Percentiles rank a stretch among this genome's conserved stretches.
Conservation (phyloP, 2,888 invertebrate genomes). For the Erebia epiphron region DNA sequence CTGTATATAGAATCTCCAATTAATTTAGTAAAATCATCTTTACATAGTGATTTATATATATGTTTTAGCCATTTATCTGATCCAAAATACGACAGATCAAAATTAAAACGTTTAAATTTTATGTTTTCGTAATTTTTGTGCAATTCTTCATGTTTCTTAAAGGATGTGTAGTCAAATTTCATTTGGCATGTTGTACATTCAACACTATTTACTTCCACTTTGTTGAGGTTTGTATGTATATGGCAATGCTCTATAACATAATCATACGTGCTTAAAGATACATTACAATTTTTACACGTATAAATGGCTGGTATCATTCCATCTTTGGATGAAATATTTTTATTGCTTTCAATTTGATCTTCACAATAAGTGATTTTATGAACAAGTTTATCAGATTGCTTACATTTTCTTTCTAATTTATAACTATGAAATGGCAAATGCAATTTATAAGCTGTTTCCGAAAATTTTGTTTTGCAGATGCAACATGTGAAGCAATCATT, state of each 20-base stretch:
- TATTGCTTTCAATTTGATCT: neutral
- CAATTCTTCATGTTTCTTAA: conserved; percentile 46
- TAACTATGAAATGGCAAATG: conserved; percentile 66
- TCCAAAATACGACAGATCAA: conserved; percentile 60
- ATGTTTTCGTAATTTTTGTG: conserved; percentile 42
- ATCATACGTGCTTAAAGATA: conserved; percentile 58
- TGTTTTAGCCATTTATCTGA: conserved; percentile 59
- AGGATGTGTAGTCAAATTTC: conserved; percentile 47
- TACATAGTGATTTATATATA: conserved; percentile 52
- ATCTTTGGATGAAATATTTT: neutral
- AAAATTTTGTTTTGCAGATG: conserved; percentile 57
- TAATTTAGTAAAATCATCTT: conserved; percentile 46
- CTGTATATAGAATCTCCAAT: conserved; percentile 59
- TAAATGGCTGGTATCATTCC: conserved; percentile 44
- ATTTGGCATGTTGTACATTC: conserved; percentile 51
- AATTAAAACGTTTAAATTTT: conserved; percentile 46
- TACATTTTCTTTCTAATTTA: conserved; percentile 34
- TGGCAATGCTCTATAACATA: conserved; percentile 66
- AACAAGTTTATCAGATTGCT: conserved; percentile 4
- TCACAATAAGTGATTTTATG: neutral
- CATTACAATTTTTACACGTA: conserved; percentile 56
- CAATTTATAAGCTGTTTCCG: conserved; percentile 55
- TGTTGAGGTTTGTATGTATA: conserved; percentile 50
- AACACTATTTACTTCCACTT: conserved; percentile 37
- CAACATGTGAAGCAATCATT: conserved; percentile 53